Conservation (phyloP, 2,888 invertebrate species). For the Erebia palarica region DNA sequence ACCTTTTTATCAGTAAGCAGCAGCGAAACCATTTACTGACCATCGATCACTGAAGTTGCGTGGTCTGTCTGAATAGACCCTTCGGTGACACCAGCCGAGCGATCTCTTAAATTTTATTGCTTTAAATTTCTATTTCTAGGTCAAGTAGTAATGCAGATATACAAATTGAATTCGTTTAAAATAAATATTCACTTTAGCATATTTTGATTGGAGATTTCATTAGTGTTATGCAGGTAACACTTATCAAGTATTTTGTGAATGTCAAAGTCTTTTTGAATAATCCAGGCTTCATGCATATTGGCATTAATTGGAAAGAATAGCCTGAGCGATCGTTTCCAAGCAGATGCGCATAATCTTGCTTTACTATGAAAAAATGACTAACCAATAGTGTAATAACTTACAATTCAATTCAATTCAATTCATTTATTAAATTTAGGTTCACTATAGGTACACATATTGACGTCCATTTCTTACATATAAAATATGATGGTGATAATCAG, state of each 20-base stretch:
- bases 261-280: neutral
- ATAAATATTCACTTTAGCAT: neutral
- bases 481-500: no score
- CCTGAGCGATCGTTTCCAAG: neutral
- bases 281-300: neutral
- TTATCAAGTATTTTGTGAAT: neutral
- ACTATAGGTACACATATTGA: no score
- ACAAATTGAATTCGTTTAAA: constrained; percentile 21
- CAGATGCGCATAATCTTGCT: no score
- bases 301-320: neutral
- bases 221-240: neutral
- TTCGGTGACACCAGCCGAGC: constrained; percentile 29
- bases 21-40: no score
- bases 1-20: no score
- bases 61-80: neutral
- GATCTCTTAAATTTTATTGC: constrained; percentile 35
- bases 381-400: no score
- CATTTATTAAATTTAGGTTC: no score
- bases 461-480: no score
- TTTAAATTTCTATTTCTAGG: constrained; percentile 31
- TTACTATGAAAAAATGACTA: no score
- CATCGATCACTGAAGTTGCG: no score
- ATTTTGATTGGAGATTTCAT: constrained; percentile 3
- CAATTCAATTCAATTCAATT: no score
- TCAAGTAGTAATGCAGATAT: constrained; percentile 27